A percentile compares a stretch with the other conserved stretches of the same genome.
These are phyloP conservation scores for Ectobius pallidus DNA, from an alignment of 2,888 invertebrate species.

Conservation along the genomic window DNA sequence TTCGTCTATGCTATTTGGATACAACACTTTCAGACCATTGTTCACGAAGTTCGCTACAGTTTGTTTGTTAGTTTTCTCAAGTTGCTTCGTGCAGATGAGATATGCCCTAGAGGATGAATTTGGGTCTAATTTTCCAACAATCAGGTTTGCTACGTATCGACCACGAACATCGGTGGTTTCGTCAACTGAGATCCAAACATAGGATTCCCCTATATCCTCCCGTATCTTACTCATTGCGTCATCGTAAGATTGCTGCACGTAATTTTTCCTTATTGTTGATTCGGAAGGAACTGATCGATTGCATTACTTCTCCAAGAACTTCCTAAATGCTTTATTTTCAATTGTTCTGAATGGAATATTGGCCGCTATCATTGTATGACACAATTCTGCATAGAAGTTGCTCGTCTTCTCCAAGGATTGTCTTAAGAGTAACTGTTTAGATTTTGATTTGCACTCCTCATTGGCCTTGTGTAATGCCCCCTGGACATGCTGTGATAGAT, in stretches of 20 bases:
- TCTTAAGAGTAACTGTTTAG: no score
- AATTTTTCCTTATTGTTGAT: not conserved
- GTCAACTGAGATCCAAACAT: not conserved
- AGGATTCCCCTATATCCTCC: not conserved
- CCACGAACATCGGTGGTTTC: not conserved
- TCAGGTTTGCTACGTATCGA: not conserved
- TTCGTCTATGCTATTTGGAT: no score
- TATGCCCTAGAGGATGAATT: no score
- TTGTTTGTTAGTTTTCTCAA: no score
- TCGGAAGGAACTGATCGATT: not conserved
- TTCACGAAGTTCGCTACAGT: no score
- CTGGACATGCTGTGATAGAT: no score
- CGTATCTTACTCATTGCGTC: not conserved
- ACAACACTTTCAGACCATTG: no score
- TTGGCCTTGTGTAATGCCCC: no score
- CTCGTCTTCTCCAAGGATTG: no score
- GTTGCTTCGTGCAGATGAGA: no score
- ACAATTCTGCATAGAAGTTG: conserved; percentile 9
- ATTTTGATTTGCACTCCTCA: no score
- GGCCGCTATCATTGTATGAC: not conserved
- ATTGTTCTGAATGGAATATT: not conserved
- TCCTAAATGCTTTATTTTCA: not conserved
- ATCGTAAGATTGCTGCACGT: not conserved
- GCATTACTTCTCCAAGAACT: not conserved
- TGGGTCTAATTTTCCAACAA: no score